phyloP scores from a whole-genome alignment of 2,113 vertebrate genomes.

The Nesoenas mayeri region DNA sequence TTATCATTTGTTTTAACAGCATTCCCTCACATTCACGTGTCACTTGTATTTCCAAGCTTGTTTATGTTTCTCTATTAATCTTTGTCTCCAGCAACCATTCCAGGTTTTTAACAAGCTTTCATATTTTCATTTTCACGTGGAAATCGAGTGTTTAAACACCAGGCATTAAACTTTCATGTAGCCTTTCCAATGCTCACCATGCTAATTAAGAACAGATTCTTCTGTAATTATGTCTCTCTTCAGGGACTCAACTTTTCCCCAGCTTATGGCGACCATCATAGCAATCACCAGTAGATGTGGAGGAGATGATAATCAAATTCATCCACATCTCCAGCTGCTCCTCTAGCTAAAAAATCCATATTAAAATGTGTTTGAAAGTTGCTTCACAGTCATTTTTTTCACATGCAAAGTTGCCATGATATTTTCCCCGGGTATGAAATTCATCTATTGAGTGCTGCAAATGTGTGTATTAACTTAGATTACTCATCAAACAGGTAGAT shows the following conservation, averaged over 20 bases:
- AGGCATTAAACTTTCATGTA: background rate
- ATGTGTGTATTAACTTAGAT: fast-evolving
- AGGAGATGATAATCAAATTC: background rate
- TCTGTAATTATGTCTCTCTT: background rate
- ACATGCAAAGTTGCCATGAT: background rate
- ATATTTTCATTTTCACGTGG: background rate
- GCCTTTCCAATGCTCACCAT: background rate
- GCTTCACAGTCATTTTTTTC: background rate
- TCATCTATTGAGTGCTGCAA: background rate
- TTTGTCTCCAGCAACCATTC: background rate
- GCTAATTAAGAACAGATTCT: background rate
- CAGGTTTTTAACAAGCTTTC: background rate
- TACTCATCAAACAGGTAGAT: background rate
- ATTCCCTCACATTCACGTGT: fast-evolving
- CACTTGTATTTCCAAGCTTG: background rate
- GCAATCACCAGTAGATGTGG: background rate
- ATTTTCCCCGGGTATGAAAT: background rate
- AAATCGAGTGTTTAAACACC: background rate
- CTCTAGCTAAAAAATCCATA: background rate
- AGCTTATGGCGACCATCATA: background rate
- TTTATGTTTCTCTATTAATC: background rate
- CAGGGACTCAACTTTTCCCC: background rate
- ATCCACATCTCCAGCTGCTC: background rate
- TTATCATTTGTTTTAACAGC: fast-evolving
- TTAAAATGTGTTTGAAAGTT: background rate